These are phyloP conservation scores for Limosa lapponica DNA, from an alignment of 2,797 vertebrate species.

Conservation along the genomic window DNA sequence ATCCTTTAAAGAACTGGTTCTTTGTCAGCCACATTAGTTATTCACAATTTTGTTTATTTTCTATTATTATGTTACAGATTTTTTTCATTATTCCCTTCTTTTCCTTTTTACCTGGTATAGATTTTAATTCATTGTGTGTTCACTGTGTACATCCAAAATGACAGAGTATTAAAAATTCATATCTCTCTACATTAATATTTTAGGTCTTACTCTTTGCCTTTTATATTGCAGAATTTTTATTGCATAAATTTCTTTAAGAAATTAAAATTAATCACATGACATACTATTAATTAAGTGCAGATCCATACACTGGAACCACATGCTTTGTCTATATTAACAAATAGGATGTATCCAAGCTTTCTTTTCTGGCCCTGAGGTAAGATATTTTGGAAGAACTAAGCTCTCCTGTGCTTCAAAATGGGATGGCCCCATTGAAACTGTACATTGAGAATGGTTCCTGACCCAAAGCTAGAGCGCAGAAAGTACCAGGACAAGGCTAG, in stretches of 20 bases:
- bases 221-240: neutral
- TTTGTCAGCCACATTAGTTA: neutral
- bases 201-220: neutral
- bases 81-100: neutral
- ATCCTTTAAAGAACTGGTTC: accelerated
- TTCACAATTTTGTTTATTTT: accelerated
- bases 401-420: neutral
- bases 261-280: neutral
- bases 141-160: neutral
- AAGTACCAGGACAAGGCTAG: neutral
- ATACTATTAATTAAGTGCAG: neutral
- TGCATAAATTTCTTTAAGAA: neutral
- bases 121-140: neutral
- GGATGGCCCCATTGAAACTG: neutral
- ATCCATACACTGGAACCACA: neutral
- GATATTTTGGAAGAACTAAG: neutral
- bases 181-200: neutral
- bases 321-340: neutral
- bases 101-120: neutral
- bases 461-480: neutral
- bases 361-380: neutral
- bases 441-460: neutral
- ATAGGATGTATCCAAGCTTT: neutral
- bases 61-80: neutral
- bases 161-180: neutral